phyloP scores from a whole-genome alignment of 2,888 invertebrate genomes.

The Andrena dorsata region DNA sequence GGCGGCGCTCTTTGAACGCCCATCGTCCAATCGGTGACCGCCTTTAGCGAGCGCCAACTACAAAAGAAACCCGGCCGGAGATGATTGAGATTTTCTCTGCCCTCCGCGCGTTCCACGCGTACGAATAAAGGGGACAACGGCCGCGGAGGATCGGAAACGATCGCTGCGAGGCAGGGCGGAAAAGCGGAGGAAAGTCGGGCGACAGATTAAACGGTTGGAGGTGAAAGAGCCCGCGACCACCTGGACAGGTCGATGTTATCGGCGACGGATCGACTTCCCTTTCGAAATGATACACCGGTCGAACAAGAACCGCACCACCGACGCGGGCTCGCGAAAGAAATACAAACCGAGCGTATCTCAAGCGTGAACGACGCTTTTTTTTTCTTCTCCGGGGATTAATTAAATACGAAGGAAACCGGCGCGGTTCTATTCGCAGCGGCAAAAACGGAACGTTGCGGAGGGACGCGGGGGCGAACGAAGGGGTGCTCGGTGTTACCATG shows the following conservation, averaged over 20 bases:
- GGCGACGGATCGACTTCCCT: not conserved
- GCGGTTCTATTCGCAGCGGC: constrained; percentile 10
- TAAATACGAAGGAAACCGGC: constrained; percentile 42
- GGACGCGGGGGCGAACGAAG: not conserved
- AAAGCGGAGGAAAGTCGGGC: too few species aligned
- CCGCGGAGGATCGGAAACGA: constrained; percentile 26
- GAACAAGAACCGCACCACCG: constrained; percentile 33
- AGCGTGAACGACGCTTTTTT: constrained; percentile 31
- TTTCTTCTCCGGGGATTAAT: constrained; percentile 39
- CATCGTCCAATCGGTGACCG: constrained; percentile 81
- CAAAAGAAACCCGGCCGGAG: constrained; percentile 80
- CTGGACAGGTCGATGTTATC: not conserved
- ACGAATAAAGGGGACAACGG: constrained; percentile 9
- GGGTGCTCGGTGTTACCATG: constrained; percentile 23
- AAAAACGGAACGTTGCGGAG: constrained; percentile 15
- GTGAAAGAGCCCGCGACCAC: not conserved
- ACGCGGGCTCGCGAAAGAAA: constrained; percentile 28
- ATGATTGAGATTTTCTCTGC: constrained; percentile 82
- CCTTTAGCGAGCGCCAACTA: constrained; percentile 79
- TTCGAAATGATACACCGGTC: not conserved
- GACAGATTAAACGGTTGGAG: too few species aligned
- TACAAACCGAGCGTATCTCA: constrained; percentile 36
- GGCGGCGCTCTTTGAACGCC: constrained; percentile 84
- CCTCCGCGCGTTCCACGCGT: constrained; percentile 25
- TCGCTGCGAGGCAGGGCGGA: not conserved